These are phyloP conservation scores for Pholis gunnellus DNA, from an alignment of 2,113 vertebrate species.

Conservation along the genomic window DNA sequence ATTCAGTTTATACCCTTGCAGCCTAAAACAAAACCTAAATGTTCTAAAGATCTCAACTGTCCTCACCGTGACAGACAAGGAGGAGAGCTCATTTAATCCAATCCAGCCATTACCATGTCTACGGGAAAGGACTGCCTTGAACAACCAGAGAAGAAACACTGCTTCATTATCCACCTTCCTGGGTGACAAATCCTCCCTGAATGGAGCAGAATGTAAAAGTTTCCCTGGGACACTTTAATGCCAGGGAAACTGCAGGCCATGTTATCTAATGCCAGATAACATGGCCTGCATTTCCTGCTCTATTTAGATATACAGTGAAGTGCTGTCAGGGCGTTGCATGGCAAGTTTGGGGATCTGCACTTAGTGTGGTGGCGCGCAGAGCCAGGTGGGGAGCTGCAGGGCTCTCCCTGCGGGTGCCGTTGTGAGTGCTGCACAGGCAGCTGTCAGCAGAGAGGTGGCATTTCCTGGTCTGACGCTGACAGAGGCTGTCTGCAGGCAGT, in stretches of 20 bases:
- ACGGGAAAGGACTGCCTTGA: conserved; percentile 66
- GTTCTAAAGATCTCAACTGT: conserved; percentile 53
- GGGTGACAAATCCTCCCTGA: conserved; percentile 81
- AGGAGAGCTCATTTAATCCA: conserved; percentile 78
- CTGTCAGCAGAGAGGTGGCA: conserved; percentile 95
- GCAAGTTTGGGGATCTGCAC: conserved; percentile 72
- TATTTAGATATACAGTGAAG: conserved; percentile 79
- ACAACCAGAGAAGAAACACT: conserved; percentile 64
- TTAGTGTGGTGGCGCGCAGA: conserved; percentile 58
- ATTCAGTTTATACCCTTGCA: conserved; percentile 54
- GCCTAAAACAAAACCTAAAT: conserved; percentile 58
- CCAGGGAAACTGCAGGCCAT: too few species aligned
- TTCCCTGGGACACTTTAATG: conserved; percentile 75
- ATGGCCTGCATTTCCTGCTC: too few species aligned
- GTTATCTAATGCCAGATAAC: too few species aligned
- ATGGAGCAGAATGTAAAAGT: conserved; percentile 78
- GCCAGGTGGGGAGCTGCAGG: conserved; percentile 87
- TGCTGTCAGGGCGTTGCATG: conserved; percentile 68
- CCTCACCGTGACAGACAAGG: conserved; percentile 67
- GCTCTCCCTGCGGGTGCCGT: conserved; percentile 82
- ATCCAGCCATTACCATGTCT: conserved; percentile 74
- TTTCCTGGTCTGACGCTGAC: conserved; percentile 93
- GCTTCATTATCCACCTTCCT: conserved; percentile 77
- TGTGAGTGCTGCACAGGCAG: conserved; percentile 89
- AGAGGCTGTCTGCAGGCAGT: conserved; percentile 93